Conservation (phyloP, 2,113 vertebrate species). For the Tympanuchus pallidicinctus region DNA sequence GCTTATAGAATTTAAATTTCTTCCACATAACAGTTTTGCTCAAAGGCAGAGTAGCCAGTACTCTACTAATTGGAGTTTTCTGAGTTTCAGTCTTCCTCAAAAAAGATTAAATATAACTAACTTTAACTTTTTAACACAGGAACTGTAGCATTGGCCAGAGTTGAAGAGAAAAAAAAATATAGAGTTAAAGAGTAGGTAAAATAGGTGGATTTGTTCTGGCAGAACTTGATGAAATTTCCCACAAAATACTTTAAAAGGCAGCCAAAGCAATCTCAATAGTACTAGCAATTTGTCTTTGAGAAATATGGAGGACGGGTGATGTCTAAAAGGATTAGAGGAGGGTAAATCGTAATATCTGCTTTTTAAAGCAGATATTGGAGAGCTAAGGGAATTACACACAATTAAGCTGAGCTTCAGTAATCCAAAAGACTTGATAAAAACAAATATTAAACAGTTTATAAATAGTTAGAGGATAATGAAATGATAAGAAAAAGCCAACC, state of each 20-base stretch:
- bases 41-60: background rate
- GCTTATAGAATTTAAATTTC: background rate
- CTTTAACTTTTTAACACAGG: background rate
- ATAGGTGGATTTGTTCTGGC: slow-evolving; percentile 21
- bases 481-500: slow-evolving; percentile 7
- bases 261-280: slow-evolving; percentile 39
- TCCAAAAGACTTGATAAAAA: background rate
- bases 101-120: background rate
- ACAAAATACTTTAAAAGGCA: slow-evolving; percentile 23
- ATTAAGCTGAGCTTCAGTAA: background rate
- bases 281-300: slow-evolving; percentile 33
- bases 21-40: background rate
- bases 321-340: slow-evolving; percentile 24
- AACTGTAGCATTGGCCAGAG: background rate
- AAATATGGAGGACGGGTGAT: background rate
- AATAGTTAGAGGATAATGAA: slow-evolving; percentile 18
- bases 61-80: background rate
- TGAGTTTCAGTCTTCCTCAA: background rate
- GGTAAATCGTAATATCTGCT: background rate
- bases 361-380: slow-evolving; percentile 26
- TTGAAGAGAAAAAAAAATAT: background rate
- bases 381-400: slow-evolving; percentile 12
- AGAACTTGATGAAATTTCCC: slow-evolving; percentile 32
- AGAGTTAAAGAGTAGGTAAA: background rate
- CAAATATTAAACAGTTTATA: background rate